These are phyloP conservation scores for Sisor rabdophorus DNA, from an alignment of 2,113 vertebrate species.

Conservation along the genomic window DNA sequence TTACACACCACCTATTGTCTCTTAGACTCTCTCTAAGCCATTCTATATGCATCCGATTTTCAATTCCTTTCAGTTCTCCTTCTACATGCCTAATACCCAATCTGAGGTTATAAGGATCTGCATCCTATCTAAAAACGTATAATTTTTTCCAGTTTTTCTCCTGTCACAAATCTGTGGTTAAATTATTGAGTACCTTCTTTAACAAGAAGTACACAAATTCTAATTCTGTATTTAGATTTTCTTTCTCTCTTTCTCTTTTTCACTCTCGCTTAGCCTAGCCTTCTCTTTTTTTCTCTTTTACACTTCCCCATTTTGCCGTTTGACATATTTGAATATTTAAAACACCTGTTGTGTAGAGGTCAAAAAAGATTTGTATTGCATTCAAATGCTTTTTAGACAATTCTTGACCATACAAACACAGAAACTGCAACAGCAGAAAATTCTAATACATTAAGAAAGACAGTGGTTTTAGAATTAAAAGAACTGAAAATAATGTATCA, in stretches of 20 bases:
- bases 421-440: no score
- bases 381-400: background rate
- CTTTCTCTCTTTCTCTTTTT: constrained; percentile 15
- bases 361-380: background rate
- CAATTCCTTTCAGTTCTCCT: background rate
- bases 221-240: background rate
- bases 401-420: no score
- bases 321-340: constrained; percentile 9
- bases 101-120: background rate
- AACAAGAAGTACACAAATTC: constrained; percentile 2
- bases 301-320: background rate
- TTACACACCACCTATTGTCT: constrained; percentile 9
- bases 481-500: no score
- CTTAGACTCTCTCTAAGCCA: background rate
- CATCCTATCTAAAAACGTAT: background rate
- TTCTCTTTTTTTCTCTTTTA: background rate
- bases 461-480: no score
- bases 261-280: constrained; percentile 9
- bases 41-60: background rate
- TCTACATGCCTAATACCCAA: constrained; percentile 5
- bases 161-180: background rate
- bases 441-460: no score
- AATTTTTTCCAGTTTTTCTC: background rate
- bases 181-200: background rate
- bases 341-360: background rate